Conservation (phyloP, 2,888 invertebrate species). For the Rhamnusium bicolor region DNA sequence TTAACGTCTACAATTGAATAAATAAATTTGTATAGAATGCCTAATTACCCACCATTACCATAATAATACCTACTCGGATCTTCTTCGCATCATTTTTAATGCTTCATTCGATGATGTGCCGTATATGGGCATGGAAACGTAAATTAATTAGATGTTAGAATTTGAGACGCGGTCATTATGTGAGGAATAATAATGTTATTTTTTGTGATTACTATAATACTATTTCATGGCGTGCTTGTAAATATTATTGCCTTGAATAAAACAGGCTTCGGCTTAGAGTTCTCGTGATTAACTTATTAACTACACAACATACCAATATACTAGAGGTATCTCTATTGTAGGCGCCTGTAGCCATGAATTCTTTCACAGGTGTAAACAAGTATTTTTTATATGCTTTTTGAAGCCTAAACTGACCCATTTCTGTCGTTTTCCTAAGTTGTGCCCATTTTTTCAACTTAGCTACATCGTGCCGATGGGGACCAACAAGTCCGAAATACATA, state of each 20-base stretch:
- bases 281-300: not conserved
- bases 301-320: not conserved
- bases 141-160: slow-evolving; percentile 13
- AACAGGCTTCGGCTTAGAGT: not conserved
- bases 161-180: not conserved
- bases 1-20: slow-evolving; percentile 22
- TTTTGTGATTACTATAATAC: not conserved
- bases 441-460: too few relatives aligned
- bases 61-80: not conserved
- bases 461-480: too few relatives aligned
- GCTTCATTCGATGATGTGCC: not conserved
- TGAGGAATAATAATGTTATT: not conserved
- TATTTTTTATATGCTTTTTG: not conserved
- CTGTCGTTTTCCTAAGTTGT: too few relatives aligned
- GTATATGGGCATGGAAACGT: slow-evolving; percentile 13
- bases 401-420: not conserved
- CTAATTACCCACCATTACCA: not conserved
- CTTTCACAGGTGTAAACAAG: not conserved
- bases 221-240: not conserved
- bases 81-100: not conserved
- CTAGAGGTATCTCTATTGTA: not conserved
- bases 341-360: not conserved
- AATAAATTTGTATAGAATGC: slow-evolving; percentile 6
- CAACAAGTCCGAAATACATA: too few relatives aligned
- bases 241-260: not conserved